Evolutionary conservation across 2,797 vertebrate species (phyloP), one percentile per base, ranked within the genome.

Genomic region (Lophius americanus): DNA sequence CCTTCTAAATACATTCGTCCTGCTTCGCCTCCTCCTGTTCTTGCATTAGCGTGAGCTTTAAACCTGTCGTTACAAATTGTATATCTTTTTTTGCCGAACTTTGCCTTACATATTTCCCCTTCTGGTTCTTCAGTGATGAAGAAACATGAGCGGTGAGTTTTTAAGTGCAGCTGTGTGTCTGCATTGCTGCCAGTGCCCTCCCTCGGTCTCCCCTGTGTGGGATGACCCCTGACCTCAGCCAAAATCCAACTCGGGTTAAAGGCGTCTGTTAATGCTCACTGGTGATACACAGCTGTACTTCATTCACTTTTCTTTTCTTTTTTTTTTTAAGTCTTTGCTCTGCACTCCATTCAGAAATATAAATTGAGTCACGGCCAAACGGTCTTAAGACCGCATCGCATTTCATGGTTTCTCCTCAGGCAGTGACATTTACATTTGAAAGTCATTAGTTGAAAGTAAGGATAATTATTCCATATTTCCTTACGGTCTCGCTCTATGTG

Each of bases 31-130:
- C 77, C 83, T 78, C 70, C 83, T 91, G 86, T 77, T 86, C 37
- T 87, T 76, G 77, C 76, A 87, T 88, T 85, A 89, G 67, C 74
- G 58, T 66, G 54, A 81, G 73, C 76, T 69, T 43, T 86, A 84
- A 91, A 89, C 79, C 81, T 79, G 86, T 87, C 70, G 52, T 78
- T 86, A 70, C 81, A 76, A 62, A 76, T 83, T 67, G 52, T 70
- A 60, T 73, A 71, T 59, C 83, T 23, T 23, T 23, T 85, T 76
- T 72, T 50, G 63, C 71, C 84, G 78, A 84, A 76, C 81, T 81
- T 67, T 76, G 76, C 70, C 76, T 83, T 52, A 51, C 38, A 52
- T 57, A 6, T 60, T 48, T 50, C n/a, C 68, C 65, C 74, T 62
- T 78, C 54, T 32, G 55, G 65, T 72, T 77, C 65, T 67, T 78